Percentiles rank a stretch among this genome's conserved stretches.
These are phyloP conservation scores for Halichoerus grypus DNA, from an alignment of 2,113 vertebrate genomes.

Conservation along the genomic window DNA sequence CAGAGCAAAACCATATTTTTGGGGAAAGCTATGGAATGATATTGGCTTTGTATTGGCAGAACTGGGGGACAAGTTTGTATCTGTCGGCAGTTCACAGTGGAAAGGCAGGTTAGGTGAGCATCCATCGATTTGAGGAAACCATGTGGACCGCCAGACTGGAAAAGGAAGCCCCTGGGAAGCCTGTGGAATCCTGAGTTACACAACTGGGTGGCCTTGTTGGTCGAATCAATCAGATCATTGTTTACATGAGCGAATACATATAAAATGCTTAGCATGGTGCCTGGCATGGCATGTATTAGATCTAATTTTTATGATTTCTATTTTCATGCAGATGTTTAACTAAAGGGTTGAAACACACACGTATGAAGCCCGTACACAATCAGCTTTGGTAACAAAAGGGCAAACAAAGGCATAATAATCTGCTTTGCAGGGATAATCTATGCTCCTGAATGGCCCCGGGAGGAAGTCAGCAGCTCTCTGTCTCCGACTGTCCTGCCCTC, in stretches of 20 bases:
- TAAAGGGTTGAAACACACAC: not conserved
- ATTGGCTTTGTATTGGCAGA: not conserved
- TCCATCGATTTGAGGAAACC: not conserved
- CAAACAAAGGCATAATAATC: not conserved
- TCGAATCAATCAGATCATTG: not conserved
- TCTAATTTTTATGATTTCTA: constrained; percentile 36
- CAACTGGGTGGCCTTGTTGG: not conserved
- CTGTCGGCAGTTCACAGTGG: not conserved
- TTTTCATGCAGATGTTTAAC: constrained; percentile 41
- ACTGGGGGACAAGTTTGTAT: not conserved
- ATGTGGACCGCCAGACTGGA: not conserved
- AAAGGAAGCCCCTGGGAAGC: not conserved
- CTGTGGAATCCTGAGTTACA: not conserved
- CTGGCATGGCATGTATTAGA: not conserved
- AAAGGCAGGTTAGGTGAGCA: not conserved
- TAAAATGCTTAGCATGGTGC: not conserved
- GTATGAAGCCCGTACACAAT: not conserved
- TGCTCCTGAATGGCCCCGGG: not conserved
- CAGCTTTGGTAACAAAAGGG: constrained; percentile 3
- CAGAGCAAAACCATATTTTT: not conserved
- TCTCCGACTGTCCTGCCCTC: not conserved
- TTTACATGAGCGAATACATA: not conserved
- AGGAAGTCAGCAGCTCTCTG: not conserved
- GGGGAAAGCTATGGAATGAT: not conserved
- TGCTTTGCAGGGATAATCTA: not conserved